Conservation (phyloP, 2,797 vertebrate genomes). For the Peromyscus eremicus region DNA sequence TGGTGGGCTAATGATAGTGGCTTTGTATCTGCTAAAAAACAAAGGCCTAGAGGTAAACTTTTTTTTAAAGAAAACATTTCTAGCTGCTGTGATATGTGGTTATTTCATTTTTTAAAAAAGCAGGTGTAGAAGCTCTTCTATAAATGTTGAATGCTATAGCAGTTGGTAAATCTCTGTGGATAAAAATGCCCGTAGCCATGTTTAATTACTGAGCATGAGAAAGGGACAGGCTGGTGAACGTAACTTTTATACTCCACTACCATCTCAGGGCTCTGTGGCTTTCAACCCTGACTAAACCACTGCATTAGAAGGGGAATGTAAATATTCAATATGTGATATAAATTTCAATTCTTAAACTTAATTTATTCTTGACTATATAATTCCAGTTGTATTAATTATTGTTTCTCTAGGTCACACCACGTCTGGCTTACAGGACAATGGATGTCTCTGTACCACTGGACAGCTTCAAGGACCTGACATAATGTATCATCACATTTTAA, state of each 20-base stretch:
- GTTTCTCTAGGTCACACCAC: conserved; percentile 10
- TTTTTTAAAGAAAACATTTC: conserved; percentile 77
- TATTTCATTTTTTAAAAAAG: conserved; percentile 85
- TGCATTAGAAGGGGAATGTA: conserved; percentile 77
- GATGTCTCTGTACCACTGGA: conserved; percentile 69
- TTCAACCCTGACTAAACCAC: conserved; percentile 70
- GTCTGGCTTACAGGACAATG: conserved; percentile 77
- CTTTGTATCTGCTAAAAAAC: conserved; percentile 83
- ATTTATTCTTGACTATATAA: conserved; percentile 76
- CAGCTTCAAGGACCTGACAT: conserved; percentile 80
- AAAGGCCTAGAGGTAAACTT: conserved; percentile 88
- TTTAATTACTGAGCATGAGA: conserved; percentile 90
- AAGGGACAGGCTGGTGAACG: conserved; percentile 83
- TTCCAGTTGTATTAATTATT: conserved; percentile 80
- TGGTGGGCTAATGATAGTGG: conserved; percentile 81
- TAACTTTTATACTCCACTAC: conserved; percentile 84
- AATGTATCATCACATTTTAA: conserved; percentile 79
- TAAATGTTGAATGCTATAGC: conserved; percentile 88
- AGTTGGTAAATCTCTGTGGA: conserved; percentile 90
- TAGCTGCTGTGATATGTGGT: conserved; percentile 87
- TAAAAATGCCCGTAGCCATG: conserved; percentile 89
- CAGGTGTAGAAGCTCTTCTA: conserved; percentile 88
- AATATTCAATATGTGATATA: neutral
- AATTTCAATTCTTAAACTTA: conserved; percentile 63
- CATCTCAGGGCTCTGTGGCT: conserved; percentile 77